Base-by-base conservation (phyloP, 2,113 vertebrate genomes). In the Crocuta crocuta region DNA sequence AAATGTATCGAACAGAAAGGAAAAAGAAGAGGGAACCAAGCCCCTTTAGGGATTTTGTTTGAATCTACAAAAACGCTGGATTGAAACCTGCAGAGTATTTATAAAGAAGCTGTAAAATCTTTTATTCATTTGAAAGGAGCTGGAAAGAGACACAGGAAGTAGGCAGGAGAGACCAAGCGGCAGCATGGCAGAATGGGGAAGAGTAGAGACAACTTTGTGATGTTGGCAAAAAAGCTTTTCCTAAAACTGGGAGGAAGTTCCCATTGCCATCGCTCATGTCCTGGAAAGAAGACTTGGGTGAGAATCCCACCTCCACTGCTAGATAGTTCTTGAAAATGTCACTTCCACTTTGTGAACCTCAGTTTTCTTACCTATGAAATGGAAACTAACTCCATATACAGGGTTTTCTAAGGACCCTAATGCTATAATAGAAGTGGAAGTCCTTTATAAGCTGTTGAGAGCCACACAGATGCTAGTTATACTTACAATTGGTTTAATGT, bases 41-140 rank as follows among this genome's bases (percentile, higher is more conserved):
- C 81, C 53, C 93, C 94, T 96, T 97, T 73, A 74, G 94, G 71
- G 95, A 96, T 84, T 94, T 94, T 93, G 88, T 97, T 85, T 98
- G 96, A 97, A 95, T 96, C 94, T 92, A 65, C 76, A 91, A 85
- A 97, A 96, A 97, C 84, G 89, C 91, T 95, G 94, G 61, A 92
- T 86, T 98, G 96, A 98, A 97, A 85, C 97, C 98, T 94, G 88
- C 91, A 21, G 98, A 97, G 98, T 82, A 97, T 97, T 96, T 96
- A 66, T 94, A 95, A 97, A 97, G 97, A 97, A 96, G 66, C 81
- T 93, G 61, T 82, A 95, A 95, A 95, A 94, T 94, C 97, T 94
- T 98, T 97, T 82, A 90, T 98, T 97, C 97, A 74, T 94, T 82
- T 98, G 96, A 98, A 98, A 97, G 95, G 71, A 94, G 48, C 26